Percentiles rank a stretch among this genome's conserved stretches.
These are phyloP conservation scores for Hoplostethus mediterraneus DNA, from an alignment of 2,797 vertebrate species.

Conservation along the genomic window DNA sequence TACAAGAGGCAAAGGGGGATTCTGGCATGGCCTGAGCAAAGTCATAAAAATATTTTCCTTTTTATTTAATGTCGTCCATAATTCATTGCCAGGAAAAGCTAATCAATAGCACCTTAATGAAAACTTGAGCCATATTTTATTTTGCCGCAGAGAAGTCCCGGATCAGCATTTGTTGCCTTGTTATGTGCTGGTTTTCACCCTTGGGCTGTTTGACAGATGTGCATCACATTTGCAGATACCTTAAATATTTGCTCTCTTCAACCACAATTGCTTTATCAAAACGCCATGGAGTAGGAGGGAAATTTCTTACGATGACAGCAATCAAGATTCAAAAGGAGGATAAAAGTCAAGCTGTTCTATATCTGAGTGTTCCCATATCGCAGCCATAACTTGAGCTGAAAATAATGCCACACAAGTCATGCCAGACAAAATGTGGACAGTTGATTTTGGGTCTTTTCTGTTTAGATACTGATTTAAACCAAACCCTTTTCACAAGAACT, in stretches of 20 bases:
- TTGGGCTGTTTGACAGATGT: constrained; percentile 88
- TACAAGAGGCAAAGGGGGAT: constrained; percentile 78
- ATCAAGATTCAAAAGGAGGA: constrained; percentile 45
- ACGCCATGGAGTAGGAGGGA: constrained; percentile 67
- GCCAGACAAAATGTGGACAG: neutral
- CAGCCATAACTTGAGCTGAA: constrained; percentile 36
- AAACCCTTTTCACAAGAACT: neutral
- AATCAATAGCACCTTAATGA: constrained; percentile 99
- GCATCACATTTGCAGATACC: constrained; percentile 85
- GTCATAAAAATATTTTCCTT: constrained; percentile 99
- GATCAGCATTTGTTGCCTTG: constrained; percentile 95
- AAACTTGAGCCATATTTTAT: constrained; percentile 99
- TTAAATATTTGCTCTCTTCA: constrained; percentile 85
- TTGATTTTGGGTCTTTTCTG: neutral
- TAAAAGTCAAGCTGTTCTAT: constrained; percentile 52
- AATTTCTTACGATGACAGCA: constrained; percentile 73
- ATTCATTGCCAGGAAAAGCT: constrained; percentile 99
- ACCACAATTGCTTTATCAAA: constrained; percentile 81
- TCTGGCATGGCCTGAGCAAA: constrained; percentile 93
- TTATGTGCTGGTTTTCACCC: constrained; percentile 86
- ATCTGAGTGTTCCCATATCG: constrained; percentile 47
- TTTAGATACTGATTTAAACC: neutral
- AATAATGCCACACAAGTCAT: constrained; percentile 18
- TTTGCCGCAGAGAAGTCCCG: constrained; percentile 92
- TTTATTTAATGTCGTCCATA: constrained; percentile 99